Evolutionary conservation across 2,113 vertebrate species (phyloP).

Genomic region (Glaucidium brasilianum): DNA sequence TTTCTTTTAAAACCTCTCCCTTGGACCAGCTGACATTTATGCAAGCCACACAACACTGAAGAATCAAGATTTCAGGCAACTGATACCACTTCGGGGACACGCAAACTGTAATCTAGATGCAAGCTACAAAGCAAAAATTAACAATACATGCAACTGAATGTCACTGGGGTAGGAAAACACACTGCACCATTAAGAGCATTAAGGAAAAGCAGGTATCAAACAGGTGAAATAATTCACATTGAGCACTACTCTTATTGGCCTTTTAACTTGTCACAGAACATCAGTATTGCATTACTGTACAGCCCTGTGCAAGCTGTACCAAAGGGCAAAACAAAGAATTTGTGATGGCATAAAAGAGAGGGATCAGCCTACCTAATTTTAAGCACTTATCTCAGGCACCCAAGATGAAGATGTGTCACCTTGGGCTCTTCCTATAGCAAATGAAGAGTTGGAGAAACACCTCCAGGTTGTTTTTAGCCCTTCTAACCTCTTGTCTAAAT

Average conservation of each 20-base stretch:
- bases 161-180: conserved; percentile 3
- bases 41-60: conserved; percentile 26
- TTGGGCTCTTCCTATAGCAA: neutral
- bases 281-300: neutral
- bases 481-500: neutral
- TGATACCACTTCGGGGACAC: conserved; percentile 37
- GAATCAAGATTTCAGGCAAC: conserved; percentile 50
- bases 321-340: neutral
- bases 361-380: neutral
- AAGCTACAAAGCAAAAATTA: conserved; percentile 41
- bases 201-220: neutral
- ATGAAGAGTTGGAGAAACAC: neutral
- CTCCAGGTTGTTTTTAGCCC: neutral
- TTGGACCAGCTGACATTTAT: conserved; percentile 62
- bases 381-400: neutral
- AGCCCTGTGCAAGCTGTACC: neutral
- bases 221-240: neutral
- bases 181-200: neutral
- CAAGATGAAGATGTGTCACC: neutral
- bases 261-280: conserved; percentile 2
- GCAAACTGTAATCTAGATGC: conserved; percentile 7
- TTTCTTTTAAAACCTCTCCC: conserved; percentile 35
- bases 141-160: neutral
- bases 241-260: neutral
- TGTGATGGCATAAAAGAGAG: neutral